Percentiles rank a stretch among this genome's conserved stretches.
These are phyloP conservation scores for Chrysolina oricalcia DNA, from an alignment of 2,888 invertebrate genomes.

Conservation along the genomic window DNA sequence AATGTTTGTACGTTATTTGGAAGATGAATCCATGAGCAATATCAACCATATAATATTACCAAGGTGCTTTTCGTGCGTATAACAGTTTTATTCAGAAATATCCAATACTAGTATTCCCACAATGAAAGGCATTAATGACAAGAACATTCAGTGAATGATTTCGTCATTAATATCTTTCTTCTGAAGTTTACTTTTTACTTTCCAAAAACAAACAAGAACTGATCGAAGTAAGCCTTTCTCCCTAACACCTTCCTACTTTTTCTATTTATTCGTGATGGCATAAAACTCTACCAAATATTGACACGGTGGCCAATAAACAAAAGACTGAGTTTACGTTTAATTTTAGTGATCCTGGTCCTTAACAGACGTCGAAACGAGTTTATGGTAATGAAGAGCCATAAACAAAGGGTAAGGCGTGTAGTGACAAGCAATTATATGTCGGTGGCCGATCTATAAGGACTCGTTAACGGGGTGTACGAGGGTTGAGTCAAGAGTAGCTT, in stretches of 20 bases:
- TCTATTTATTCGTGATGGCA: constrained; percentile 8
- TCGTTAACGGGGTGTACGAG: constrained; percentile 15
- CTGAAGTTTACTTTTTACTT: background rate
- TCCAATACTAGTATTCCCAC: no score
- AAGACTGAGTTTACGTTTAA: constrained; percentile 58
- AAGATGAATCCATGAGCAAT: no score
- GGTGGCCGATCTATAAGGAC: constrained; percentile 19
- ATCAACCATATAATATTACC: no score
- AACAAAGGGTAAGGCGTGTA: constrained; percentile 65
- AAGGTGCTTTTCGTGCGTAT: no score
- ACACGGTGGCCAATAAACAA: constrained; percentile 60
- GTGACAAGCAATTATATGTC: constrained; percentile 67
- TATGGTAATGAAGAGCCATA: constrained; percentile 66
- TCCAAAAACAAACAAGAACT: background rate
- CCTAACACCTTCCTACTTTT: constrained; percentile 10
- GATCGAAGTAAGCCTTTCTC: background rate
- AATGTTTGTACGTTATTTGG: no score
- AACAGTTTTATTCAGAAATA: no score
- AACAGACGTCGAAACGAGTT: constrained; percentile 35
- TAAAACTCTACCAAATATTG: constrained; percentile 56
- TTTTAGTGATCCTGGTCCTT: constrained; percentile 54
- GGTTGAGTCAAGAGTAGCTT: background rate
- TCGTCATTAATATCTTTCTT: no score
- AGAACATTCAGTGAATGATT: no score
- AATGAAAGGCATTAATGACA: no score